Base-by-base conservation (phyloP, 2,797 vertebrate genomes). In the Jordanella pulchra region DNA sequence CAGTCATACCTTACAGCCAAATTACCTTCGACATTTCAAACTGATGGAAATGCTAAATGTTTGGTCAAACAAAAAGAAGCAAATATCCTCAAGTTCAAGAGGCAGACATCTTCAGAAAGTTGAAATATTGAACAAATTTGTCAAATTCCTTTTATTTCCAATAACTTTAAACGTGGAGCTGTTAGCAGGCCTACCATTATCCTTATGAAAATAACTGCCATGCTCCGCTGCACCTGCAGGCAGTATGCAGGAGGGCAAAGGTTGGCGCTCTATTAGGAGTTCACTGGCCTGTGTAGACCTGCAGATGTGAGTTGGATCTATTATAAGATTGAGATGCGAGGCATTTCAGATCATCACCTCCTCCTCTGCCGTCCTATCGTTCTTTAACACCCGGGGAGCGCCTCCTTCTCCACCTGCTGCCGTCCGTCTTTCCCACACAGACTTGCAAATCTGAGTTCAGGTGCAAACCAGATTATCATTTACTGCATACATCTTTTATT, bases 351-450 rank as follows among this genome's bases (percentile, higher is more conserved):
- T 82, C 78, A 86, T 82, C 79, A 39, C 80, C 86, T 72, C 78
- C 54, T 58, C 70, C 64, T 68, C 70, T 28, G 45, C 69, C 72
- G 65, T 76, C 65, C 75, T 75, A 30, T 75, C 87, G 85, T 87
- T 85, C 85, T 84, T 86, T 55, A 3, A 42, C 65, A 55, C 77
- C 75, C 74, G 73, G 73, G 84, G 85, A 79, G 89, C 84, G 87
- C 86, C 91, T 69, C 79, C 73, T 63, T 75, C 66, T 81, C 77
- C 90, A 92, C 89, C 92, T 92, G 92, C 81, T 87, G 80, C 80
- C n/a, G 79, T 89, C 90, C 58, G 70, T 89, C 87, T n/a, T 27
- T 67, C 69, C 30, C 80, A 65, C 73, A 66, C 56, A 54, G 80
- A 67, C 75, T 74, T 76, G 72, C 79, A 45, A 42, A 35, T 72